These are phyloP conservation scores for Sarcophaga subvicina DNA, from an alignment of 2,888 invertebrate species.

Conservation along the genomic window DNA sequence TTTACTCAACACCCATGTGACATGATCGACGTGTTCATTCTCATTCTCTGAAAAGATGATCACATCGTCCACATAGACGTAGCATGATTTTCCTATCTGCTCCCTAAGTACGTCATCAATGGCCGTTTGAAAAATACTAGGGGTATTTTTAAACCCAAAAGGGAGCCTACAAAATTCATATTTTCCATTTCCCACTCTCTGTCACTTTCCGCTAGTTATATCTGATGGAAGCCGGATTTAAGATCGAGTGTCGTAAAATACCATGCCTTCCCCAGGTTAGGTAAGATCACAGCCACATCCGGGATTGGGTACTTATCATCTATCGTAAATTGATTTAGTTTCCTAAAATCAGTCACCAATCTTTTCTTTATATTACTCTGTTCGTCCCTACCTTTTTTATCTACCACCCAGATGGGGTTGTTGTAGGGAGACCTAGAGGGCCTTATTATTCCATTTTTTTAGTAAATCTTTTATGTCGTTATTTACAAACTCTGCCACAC, in stretches of 20 bases:
- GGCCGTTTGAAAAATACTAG: no score
- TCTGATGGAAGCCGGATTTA: constrained; percentile 64
- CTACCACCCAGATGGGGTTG: no score
- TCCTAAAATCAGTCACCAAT: constrained; percentile 49
- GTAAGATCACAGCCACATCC: no score
- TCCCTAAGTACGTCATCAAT: no score
- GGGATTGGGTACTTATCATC: constrained; percentile 58
- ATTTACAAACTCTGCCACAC: no score
- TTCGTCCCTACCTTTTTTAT: no score
- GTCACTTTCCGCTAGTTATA: constrained; percentile 50
- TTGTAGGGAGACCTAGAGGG: no score
- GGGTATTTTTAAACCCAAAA: constrained; percentile 58
- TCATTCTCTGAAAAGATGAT: constrained; percentile 55
- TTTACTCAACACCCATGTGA: constrained; percentile 44
- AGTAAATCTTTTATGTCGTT: no score
- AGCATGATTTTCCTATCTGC: constrained; percentile 49
- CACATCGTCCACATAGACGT: constrained; percentile 51
- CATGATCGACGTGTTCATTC: constrained; percentile 48
- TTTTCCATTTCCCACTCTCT: constrained; percentile 51
- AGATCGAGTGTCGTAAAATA: constrained; percentile 48
- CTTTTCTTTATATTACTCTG: constrained; percentile 43
- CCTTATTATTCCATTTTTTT: no score
- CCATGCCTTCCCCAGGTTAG: no score
- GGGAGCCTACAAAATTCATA: constrained; percentile 61
- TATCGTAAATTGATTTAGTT: constrained; percentile 44